These are phyloP conservation scores for Grammomys dolichurus DNA, from an alignment of 2,113 vertebrate species.

Conservation along the genomic window DNA sequence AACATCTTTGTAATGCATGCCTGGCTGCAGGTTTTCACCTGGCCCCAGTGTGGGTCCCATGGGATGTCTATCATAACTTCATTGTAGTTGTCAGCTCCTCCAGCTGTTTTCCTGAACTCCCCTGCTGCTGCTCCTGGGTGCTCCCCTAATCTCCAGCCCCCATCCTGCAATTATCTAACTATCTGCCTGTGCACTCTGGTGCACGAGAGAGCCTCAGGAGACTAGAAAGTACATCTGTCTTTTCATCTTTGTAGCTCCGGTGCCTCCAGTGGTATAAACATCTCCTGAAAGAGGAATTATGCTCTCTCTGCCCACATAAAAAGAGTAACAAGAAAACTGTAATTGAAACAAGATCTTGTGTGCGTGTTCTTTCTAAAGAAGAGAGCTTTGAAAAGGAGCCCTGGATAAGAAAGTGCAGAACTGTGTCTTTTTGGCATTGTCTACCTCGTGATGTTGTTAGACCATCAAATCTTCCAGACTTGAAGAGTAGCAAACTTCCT, in stretches of 20 bases:
- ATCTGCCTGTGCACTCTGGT: background rate
- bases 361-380: slow-evolving; percentile 50
- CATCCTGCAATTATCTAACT: background rate
- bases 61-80: background rate
- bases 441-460: slow-evolving; percentile 21
- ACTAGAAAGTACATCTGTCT: slow-evolving; percentile 10
- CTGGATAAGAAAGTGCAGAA: slow-evolving; percentile 45
- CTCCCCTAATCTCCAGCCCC: background rate
- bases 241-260: background rate
- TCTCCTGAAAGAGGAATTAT: slow-evolving; percentile 30
- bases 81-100: background rate
- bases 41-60: background rate
- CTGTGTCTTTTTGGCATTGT: slow-evolving; percentile 6
- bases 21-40: background rate
- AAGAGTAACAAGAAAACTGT: slow-evolving; percentile 46
- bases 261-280: slow-evolving; percentile 7
- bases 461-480: slow-evolving; percentile 56
- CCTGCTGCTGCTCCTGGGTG: background rate
- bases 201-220: slow-evolving; percentile 28
- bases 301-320: slow-evolving; percentile 29
- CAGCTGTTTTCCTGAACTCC: background rate
- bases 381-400: slow-evolving; percentile 24
- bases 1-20: background rate
- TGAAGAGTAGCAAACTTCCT: slow-evolving; percentile 28
- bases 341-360: slow-evolving; percentile 50